Base-by-base conservation (phyloP, 2,113 vertebrate species). In the Hyaena hyaena region DNA sequence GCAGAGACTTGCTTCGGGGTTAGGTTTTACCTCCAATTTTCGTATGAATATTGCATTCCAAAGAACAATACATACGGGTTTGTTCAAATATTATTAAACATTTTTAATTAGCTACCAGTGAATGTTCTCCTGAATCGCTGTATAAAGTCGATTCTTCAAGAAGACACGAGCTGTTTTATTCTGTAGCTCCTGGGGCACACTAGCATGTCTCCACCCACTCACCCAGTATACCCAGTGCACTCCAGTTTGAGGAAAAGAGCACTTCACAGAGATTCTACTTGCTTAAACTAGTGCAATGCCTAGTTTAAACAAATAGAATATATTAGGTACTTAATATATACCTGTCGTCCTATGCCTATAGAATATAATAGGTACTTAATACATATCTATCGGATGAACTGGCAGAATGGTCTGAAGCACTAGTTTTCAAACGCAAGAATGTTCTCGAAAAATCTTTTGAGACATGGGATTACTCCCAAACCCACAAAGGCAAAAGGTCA, bases 151-250 rank as follows among this genome's bases (percentile, higher is more conserved):
- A 65, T 84, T 31, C 74, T 73, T 87, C 24, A 66, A 92, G 84
- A 90, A 94, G 94, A 92, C 50, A 95, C n/a, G 92, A 71, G 31
- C 53, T 90, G n/a, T 74, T 87, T 92, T 79, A 87, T 68, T 81
- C 77, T 85, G n/a, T 76, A 66, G n/a, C 39, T 94, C 33, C 26
- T 33, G 26, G 15, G 63, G 15, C 31, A 85, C 19, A 90, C 9
- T 35, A 31, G n/a, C 81, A 87, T 43, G 43, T 77, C 33, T 28
- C 21, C 33, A 65, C 14, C 1, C n/a, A 33, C 16, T 85, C 45
- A 77, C 7, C 85, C 58, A 94, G 63, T 65, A 65, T 11, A 71
- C 17, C 61, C 71, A 85, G 31, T 50, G 26, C 68, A 50, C 39
- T 87, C 58, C 45, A 89, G 53, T 74, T 53, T 92, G 35, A 89